Conservation (phyloP, 2,797 vertebrate species). For the Catharus ustulatus region DNA sequence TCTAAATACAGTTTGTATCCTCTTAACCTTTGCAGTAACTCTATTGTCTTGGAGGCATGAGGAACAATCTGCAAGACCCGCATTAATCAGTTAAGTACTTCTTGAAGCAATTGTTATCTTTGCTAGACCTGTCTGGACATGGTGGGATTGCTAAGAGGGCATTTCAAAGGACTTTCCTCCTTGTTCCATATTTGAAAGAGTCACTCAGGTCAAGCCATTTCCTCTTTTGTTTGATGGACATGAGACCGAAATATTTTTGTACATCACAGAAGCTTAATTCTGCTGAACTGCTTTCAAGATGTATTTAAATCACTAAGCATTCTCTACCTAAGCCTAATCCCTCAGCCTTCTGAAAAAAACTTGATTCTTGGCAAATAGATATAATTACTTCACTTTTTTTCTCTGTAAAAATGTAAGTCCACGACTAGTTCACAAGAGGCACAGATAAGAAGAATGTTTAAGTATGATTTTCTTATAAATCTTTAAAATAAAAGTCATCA, state of each 20-base stretch:
- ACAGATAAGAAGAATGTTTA: background rate
- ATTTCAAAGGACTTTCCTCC: background rate
- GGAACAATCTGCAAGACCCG: background rate
- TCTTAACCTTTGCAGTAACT: background rate
- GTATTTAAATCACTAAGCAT: background rate
- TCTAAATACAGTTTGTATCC: background rate
- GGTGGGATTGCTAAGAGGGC: background rate
- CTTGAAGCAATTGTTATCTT: background rate
- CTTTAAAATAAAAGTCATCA: background rate
- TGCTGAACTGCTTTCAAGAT: background rate
- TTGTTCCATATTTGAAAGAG: background rate
- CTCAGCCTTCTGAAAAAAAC: background rate
- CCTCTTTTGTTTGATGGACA: background rate
- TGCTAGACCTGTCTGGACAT: background rate
- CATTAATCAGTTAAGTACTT: background rate
- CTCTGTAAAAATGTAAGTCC: background rate
- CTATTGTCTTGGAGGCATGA: background rate
- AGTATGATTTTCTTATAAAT: background rate
- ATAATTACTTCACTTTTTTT: background rate
- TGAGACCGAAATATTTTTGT: background rate
- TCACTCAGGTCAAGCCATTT: background rate
- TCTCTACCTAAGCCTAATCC: background rate
- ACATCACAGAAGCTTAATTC: background rate
- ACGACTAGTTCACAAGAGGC: background rate
- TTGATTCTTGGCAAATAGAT: background rate